Conservation (phyloP, 2,888 invertebrate species). For the Fragum fragum region DNA sequence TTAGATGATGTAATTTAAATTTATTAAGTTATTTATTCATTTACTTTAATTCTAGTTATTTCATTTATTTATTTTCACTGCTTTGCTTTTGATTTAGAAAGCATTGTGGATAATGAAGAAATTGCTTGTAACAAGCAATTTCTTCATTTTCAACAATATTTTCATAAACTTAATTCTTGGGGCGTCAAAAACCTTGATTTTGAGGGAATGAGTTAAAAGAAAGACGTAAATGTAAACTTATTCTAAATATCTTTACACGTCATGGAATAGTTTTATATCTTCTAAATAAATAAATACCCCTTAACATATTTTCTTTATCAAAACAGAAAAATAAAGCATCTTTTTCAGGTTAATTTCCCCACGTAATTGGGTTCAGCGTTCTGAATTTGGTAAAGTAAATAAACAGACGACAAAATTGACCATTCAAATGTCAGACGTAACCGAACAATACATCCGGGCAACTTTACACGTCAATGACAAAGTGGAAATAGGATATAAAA, state of each 20-base stretch:
- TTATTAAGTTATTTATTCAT: too few relatives aligned
- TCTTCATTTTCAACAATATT: too few relatives aligned
- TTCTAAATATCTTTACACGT: conserved; percentile 1
- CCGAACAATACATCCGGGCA: conserved; percentile 31
- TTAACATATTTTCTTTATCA: conserved; percentile 12
- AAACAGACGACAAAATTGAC: conserved; percentile 36
- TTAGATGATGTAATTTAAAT: too few relatives aligned
- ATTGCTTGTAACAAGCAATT: too few relatives aligned
- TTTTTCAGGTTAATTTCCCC: conserved; percentile 15
- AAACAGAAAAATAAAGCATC: conserved; percentile 15
- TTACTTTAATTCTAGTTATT: too few relatives aligned
- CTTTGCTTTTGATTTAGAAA: too few relatives aligned
- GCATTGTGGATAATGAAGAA: too few relatives aligned
- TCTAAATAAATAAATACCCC: conserved; percentile 22
- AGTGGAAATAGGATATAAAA: conserved; percentile 45
- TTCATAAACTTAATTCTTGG: too few relatives aligned
- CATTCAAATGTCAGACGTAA: conserved; percentile 61
- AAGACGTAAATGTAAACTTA: too few relatives aligned
- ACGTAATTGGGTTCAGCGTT: conserved; percentile 19
- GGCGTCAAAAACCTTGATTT: too few relatives aligned
- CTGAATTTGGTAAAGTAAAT: conserved; percentile 6
- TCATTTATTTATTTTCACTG: too few relatives aligned
- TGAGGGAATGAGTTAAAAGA: too few relatives aligned
- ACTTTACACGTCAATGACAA: conserved; percentile 24
- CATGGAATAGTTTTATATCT: conserved; percentile 5